Conservation (phyloP, 1,140 invertebrate genomes). For the Drosophila kikkawai region DNA sequence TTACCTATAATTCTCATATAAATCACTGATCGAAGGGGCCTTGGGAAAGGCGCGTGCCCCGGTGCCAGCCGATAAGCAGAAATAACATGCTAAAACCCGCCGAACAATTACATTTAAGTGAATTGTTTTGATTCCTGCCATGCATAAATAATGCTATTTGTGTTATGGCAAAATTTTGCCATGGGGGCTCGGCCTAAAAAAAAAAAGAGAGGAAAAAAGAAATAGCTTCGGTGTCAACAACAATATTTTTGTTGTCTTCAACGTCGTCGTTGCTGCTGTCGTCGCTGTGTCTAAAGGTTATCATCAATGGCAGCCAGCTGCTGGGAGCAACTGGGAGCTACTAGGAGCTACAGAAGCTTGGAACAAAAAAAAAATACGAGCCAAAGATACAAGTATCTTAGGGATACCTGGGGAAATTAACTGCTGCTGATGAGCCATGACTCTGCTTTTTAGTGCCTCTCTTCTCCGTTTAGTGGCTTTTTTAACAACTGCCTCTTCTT, state of each 20-base stretch:
- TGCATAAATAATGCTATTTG: slow-evolving; percentile 54
- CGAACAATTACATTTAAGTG: slow-evolving; percentile 24
- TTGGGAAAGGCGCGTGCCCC: slow-evolving; percentile 44
- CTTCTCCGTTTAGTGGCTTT: slow-evolving; percentile 7
- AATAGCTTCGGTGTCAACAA: slow-evolving; percentile 59
- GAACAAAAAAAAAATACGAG: neutral
- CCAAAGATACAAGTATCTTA: slow-evolving; percentile 19
- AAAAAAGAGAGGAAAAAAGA: slow-evolving; percentile 16
- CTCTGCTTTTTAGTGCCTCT: slow-evolving; percentile 3
- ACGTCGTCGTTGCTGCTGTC: slow-evolving; percentile 19
- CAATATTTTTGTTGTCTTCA: slow-evolving; percentile 51
- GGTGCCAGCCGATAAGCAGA: slow-evolving; percentile 1
- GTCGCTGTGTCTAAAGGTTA: slow-evolving; percentile 56
- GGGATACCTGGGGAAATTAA: slow-evolving; percentile 26
- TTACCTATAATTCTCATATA: slow-evolving; percentile 5
- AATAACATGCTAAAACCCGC: slow-evolving; percentile 8
- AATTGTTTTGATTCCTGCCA: slow-evolving; percentile 49
- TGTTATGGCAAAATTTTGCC: slow-evolving; percentile 36
- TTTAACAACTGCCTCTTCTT: neutral
- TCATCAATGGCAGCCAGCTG: slow-evolving; percentile 43
- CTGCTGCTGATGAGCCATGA: slow-evolving; percentile 5
- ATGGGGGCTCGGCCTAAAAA: slow-evolving; percentile 66
- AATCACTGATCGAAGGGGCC: slow-evolving; percentile 37
- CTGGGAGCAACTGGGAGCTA: neutral
- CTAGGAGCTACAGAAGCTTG: neutral